Percentiles rank a stretch among this genome's conserved stretches.
These are phyloP conservation scores for Chanos chanos DNA, from an alignment of 2,797 vertebrate genomes.

Conservation along the genomic window DNA sequence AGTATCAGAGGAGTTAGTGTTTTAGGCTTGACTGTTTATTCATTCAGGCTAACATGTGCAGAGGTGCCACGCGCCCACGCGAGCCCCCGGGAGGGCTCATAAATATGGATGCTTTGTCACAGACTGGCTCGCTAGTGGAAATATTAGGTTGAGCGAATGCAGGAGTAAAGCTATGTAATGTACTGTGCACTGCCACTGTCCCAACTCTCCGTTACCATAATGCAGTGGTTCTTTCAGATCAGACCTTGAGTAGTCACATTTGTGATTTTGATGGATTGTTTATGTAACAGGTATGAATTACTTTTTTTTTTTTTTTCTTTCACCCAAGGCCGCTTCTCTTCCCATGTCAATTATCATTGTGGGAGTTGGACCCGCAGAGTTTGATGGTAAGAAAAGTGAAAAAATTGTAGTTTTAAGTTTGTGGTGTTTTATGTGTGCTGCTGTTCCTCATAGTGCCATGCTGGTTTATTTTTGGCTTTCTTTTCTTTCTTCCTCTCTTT, in stretches of 20 bases:
- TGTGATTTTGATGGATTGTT: background rate
- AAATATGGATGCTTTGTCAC: conserved; percentile 20
- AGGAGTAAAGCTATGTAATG: too few relatives aligned
- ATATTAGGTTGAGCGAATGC: too few relatives aligned
- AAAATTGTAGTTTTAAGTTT: background rate
- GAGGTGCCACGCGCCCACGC: conserved; percentile 39
- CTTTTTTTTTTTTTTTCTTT: background rate
- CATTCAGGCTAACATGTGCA: conserved; percentile 38
- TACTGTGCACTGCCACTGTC: too few relatives aligned
- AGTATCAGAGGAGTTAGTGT: conserved; percentile 35
- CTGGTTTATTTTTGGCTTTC: background rate
- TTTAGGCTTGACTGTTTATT: conserved; percentile 37
- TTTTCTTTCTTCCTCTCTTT: background rate
- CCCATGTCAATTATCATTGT: conserved; percentile 99
- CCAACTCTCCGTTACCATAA: too few relatives aligned
- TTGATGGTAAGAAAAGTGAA: conserved; percentile 81
- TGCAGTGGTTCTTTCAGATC: too few relatives aligned
- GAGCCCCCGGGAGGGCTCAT: conserved; percentile 12
- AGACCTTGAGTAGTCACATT: background rate
- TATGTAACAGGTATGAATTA: background rate
- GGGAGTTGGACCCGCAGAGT: conserved; percentile 94
- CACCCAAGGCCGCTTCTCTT: conserved; percentile 75
- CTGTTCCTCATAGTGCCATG: conserved; percentile 14
- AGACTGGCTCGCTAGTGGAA: background rate
- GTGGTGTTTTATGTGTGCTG: conserved; percentile 61